These are phyloP conservation scores for Agonopterix heracliana DNA, from an alignment of 2,888 invertebrate genomes.

Conservation along the genomic window DNA sequence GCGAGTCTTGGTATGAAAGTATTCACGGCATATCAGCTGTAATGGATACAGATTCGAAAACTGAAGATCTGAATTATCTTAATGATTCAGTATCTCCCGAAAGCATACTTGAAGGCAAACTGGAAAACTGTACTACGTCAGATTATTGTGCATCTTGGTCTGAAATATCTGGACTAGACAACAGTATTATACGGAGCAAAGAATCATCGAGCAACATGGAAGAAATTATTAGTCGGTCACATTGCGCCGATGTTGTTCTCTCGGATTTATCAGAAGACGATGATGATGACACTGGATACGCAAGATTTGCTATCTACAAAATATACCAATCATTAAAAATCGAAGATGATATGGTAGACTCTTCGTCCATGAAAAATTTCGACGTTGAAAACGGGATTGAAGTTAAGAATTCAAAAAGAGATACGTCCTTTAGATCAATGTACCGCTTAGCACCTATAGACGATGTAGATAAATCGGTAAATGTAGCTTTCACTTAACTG, in stretches of 20 bases:
- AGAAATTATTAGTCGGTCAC: conserved; percentile 37
- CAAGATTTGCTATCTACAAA: conserved; percentile 56
- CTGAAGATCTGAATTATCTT: conserved; percentile 1
- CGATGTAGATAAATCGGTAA: conserved; percentile 45
- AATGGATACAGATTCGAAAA: conserved; percentile 12
- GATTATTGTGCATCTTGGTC: conserved; percentile 44
- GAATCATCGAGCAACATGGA: conserved; percentile 32
- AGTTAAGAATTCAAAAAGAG: conserved; percentile 20
- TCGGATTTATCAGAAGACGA: conserved; percentile 34
- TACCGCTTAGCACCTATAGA: conserved; percentile 51
- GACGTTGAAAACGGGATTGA: conserved; percentile 24
- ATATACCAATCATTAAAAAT: conserved; percentile 48
- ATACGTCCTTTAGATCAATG: conserved; percentile 31
- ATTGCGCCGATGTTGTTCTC: conserved; percentile 17
- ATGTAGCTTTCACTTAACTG: conserved; percentile 24
- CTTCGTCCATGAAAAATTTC: conserved; percentile 56
- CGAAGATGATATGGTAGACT: conserved; percentile 45
- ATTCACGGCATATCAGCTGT: conserved; percentile 56
- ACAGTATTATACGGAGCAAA: conserved; percentile 31
- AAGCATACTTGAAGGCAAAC: conserved; percentile 3
- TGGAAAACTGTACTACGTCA: conserved; percentile 8
- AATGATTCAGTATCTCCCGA: neutral
- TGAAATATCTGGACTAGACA: conserved; percentile 44
- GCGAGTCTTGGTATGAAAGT: conserved; percentile 56
- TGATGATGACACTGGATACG: conserved; percentile 39